These are phyloP conservation scores for Varecia variegata DNA, from an alignment of 2,797 vertebrate genomes.

Conservation along the genomic window DNA sequence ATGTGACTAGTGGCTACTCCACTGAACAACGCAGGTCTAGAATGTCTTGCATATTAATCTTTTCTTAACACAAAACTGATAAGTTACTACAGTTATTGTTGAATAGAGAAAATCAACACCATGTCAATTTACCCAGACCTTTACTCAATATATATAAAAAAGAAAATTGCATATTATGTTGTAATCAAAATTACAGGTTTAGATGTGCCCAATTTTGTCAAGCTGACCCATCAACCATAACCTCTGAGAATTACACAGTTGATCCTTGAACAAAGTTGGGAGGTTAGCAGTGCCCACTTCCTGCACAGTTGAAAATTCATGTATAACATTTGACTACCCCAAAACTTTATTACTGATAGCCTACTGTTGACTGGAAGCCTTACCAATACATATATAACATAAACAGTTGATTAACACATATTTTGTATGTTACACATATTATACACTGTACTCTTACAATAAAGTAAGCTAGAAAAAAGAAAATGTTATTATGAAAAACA, in stretches of 20 bases:
- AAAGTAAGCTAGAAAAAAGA: background rate
- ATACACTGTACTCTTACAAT: background rate
- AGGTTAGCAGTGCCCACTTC: background rate
- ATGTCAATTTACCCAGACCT: background rate
- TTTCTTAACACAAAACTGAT: background rate
- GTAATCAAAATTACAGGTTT: background rate
- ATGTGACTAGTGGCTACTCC: background rate
- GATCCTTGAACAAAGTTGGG: background rate
- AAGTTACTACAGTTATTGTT: background rate
- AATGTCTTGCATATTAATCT: background rate
- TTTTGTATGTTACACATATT: background rate
- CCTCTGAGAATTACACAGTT: background rate
- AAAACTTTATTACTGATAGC: background rate
- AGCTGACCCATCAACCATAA: background rate
- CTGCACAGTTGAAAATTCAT: background rate
- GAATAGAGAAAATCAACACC: conserved; percentile 35
- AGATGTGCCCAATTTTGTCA: background rate
- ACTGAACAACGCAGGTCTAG: background rate
- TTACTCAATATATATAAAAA: background rate
- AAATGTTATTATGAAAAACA: background rate
- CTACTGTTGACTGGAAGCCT: background rate
- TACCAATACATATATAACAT: background rate
- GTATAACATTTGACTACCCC: background rate
- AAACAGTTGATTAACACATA: background rate
- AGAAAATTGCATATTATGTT: background rate